phyloP scores from a whole-genome alignment of 2,113 vertebrate genomes.

The Chloropsis cyanopogon region DNA sequence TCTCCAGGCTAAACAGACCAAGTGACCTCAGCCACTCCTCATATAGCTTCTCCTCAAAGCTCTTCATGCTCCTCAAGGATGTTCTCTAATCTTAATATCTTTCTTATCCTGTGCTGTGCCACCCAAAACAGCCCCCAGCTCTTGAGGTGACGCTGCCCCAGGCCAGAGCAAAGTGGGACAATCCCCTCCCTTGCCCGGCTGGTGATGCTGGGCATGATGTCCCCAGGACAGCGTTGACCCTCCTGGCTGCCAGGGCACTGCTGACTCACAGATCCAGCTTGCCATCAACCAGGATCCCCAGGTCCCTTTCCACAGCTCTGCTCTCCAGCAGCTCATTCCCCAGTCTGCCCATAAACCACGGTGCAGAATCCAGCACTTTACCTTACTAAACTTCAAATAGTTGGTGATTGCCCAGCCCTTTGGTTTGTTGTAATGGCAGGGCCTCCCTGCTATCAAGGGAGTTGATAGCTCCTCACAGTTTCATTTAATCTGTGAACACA shows the following conservation, averaged over 20 bases:
- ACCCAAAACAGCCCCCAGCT: background rate
- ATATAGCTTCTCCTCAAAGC: fast-evolving
- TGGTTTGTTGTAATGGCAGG: background rate
- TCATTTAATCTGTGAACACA: background rate
- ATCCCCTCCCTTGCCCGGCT: fast-evolving
- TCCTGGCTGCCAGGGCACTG: background rate
- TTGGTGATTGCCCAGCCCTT: background rate
- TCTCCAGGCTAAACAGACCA: background rate
- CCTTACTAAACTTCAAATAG: fast-evolving
- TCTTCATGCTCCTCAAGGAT: background rate
- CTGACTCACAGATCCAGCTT: fast-evolving
- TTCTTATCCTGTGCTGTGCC: too few species aligned
- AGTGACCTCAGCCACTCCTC: background rate
- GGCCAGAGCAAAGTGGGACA: fast-evolving
- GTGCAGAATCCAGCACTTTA: background rate
- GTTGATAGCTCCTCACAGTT: fast-evolving
- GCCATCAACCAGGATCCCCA: fast-evolving
- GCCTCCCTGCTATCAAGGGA: background rate
- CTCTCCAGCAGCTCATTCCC: background rate
- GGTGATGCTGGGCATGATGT: fast-evolving
- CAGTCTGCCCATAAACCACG: background rate
- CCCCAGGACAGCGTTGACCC: fast-evolving
- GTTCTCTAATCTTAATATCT: too few species aligned
- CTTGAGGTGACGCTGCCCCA: fast-evolving
- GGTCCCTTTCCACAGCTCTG: fast-evolving